These are phyloP conservation scores for Microtus oregoni DNA, from an alignment of 2,113 vertebrate genomes.

Conservation along the genomic window DNA sequence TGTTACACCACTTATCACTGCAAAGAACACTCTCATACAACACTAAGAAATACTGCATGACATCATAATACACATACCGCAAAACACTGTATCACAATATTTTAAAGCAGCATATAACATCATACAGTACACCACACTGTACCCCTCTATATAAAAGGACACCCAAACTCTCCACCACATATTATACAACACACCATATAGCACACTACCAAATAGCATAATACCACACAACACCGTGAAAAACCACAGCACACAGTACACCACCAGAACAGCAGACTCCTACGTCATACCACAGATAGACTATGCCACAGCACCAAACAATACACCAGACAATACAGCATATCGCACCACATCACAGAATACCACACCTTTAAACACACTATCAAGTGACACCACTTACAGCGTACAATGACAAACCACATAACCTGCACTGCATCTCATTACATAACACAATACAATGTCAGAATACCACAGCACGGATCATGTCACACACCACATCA, in stretches of 20 bases:
- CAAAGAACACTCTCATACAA: fast-evolving
- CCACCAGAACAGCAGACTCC: no score
- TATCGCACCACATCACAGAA: no score
- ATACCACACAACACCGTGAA: background rate
- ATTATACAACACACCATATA: no score
- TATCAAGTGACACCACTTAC: background rate
- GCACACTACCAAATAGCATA: background rate
- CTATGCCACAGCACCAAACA: background rate
- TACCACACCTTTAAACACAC: background rate
- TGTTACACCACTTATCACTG: no score
- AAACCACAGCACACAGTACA: background rate
- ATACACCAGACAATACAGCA: fast-evolving
- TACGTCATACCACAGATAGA: background rate
- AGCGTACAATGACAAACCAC: background rate
- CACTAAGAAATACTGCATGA: fast-evolving
- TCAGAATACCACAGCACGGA: no score
- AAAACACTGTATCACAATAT: no score
- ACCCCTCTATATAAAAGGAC: background rate
- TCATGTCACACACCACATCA: background rate
- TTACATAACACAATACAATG: background rate
- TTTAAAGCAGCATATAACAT: background rate
- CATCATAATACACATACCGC: background rate
- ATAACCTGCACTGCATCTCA: background rate
- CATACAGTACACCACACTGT: background rate
- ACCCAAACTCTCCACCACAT: background rate